A percentile compares a stretch with the other conserved stretches of the same genome.
These are phyloP conservation scores for Hofmannophila pseudospretella DNA, from an alignment of 2,888 invertebrate species.

Conservation along the genomic window DNA sequence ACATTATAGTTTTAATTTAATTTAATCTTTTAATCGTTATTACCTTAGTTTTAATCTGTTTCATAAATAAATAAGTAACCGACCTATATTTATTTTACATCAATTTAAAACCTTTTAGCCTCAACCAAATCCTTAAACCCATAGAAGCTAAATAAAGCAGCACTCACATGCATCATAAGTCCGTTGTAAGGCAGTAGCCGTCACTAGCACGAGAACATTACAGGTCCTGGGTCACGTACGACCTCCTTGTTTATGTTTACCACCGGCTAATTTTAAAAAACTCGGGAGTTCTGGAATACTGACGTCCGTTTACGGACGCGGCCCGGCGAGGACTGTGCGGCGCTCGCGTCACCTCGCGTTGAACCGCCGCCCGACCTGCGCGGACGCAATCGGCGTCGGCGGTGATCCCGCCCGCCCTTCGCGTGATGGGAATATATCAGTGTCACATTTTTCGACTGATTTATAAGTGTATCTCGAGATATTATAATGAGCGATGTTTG, in stretches of 20 bases:
- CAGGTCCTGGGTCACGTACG: constrained; percentile 41
- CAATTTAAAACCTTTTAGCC: no score
- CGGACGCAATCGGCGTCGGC: neutral
- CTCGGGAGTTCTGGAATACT: neutral
- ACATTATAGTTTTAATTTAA: no score
- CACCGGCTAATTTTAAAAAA: constrained; percentile 13
- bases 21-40: no score
- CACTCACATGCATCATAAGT: constrained; percentile 72
- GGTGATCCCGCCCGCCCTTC: neutral
- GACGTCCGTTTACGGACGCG: constrained; percentile 39
- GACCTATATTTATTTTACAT: no score
- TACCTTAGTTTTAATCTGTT: no score
- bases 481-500: no score
- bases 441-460: no score
- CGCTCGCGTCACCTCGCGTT: constrained; percentile 15
- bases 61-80: no score
- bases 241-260: constrained; percentile 46
- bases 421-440: no score
- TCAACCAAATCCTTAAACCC: constrained; percentile 7
- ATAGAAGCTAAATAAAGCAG: constrained; percentile 15
- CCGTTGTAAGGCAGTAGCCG: constrained; percentile 31
- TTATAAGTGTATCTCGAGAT: no score
- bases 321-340: constrained; percentile 40
- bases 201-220: constrained; percentile 63
- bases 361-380: constrained; percentile 12